Base-by-base conservation (phyloP, 64 coral and sea anemone genomes). In the Pocillopora damicornis region DNA sequence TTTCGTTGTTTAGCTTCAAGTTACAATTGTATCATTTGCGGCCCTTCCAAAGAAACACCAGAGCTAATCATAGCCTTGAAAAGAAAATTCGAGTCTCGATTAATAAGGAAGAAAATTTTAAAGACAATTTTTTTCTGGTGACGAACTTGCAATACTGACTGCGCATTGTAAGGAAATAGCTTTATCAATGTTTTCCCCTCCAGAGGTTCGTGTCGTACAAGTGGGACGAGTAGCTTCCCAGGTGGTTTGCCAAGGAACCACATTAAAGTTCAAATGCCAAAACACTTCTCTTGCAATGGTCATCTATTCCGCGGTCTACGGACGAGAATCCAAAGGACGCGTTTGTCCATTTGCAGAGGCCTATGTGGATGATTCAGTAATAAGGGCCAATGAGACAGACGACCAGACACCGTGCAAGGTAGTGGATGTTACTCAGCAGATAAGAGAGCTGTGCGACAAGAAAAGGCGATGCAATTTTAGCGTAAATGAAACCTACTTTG, bases 281-380 rank as follows among this genome's bases (percentile, higher is more conserved):
- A 97, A 97, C 79, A 59, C 81, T 1, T 93, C 94, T 6, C 82
- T 87, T 68, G 91, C 87, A 45, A 78, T 97, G 71, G 91, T 97
- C 15, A 97, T 97, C 82, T 78, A 90, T 73, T 15, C 60, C 34
- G 94, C 94, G 13, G 35, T 9, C 5, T 97, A 97, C 78, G 91
- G 91, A 16, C 87, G 94, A 1, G 6, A 51, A 9, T 14, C 59
- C 13, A 0, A 2, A 11, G 63, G 91, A 15, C 23, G 18, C 68
- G 59, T 76, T 15, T 97, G 94, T 75, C 83, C 77, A 15, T 93
- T 90, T 68, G 83, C 30, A 66, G 16, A 58, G 1, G 15, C 25
- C 2, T 4, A 2, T 5, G 80, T 86, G 68, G 69, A 37, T 36
- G 35, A 60, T 15, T 59, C 61, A 34, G 25, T 79, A 14, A 26